These are phyloP conservation scores for Phrynocephalus guinanensis DNA, from an alignment of 2,797 vertebrate genomes.

Conservation along the genomic window DNA sequence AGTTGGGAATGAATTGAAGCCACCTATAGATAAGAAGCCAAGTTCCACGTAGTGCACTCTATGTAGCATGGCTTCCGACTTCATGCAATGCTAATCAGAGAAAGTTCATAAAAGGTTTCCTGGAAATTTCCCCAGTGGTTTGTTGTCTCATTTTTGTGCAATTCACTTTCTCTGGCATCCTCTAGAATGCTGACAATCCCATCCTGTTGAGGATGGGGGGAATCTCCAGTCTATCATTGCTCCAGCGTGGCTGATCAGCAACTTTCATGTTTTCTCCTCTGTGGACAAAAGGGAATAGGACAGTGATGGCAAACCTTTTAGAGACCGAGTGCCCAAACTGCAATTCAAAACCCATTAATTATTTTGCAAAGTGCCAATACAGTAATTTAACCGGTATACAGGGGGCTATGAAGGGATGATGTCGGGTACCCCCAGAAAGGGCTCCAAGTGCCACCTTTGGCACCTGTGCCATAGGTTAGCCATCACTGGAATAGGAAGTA, in stretches of 20 bases:
- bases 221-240: neutral
- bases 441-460: too few relatives aligned
- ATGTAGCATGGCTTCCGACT: conserved; percentile 3
- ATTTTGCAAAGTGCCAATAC: too few relatives aligned
- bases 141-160: conserved; percentile 7
- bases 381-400: too few relatives aligned
- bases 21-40: conserved; percentile 21
- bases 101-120: conserved; percentile 34
- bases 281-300: neutral
- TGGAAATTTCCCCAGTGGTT: conserved; percentile 16
- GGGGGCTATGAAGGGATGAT: too few relatives aligned
- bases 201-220: neutral
- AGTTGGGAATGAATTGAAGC: neutral
- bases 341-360: too few relatives aligned
- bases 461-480: too few relatives aligned
- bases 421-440: too few relatives aligned
- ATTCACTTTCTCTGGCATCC: neutral
- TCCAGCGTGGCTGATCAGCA: neutral
- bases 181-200: neutral
- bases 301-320: too few relatives aligned
- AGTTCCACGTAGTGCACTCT: neutral
- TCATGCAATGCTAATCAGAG: conserved; percentile 33
- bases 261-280: neutral
- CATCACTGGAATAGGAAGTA: too few relatives aligned
- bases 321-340: too few relatives aligned